Base-by-base conservation (phyloP, 1,140 invertebrate species). In the Diprion similis region DNA sequence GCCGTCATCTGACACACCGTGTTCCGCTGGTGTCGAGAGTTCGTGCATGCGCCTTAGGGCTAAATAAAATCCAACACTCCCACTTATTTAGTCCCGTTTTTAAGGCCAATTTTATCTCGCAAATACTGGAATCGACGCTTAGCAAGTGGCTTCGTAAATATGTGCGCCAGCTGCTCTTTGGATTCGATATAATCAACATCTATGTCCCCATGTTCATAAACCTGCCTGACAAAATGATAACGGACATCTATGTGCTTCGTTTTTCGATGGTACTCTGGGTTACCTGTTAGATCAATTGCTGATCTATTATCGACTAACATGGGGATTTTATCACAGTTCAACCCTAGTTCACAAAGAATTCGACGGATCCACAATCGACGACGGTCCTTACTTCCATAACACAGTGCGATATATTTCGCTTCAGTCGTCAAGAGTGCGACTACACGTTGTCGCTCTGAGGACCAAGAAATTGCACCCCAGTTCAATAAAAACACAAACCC, bases 181-280 rank as follows among this genome's bases (percentile, higher is more conserved):
- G 75, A 74, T 18, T 45, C 19, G 37, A 83, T 68, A 71, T 81
- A 79, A 6, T 66, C 45, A 1, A 81, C 10, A 15, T 75, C 48
- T 18, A 82, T 72, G n/a, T 70, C 66, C 8, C 73, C 66, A 11
- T 73, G 71, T 59, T 71, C 70, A 17, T 76, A 69, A 37, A 73
- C 47, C 46, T 82, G 82, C 80, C 82, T 81, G 66, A 85, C 17
- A 73, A 82, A 84, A 71, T 85, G 81, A 80, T 83, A 81, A 17
- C 80, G 73, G 7, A 86, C 71, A 76, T 86, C 83, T 51, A 85
- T 85, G 72, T 84, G 84, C 69, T 85, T 86, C 18, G 78, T 80
- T 51, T 79, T 66, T 18, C 67, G 71, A 68, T 84, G 80, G 19
- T 79, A 81, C 71, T 82, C 77, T 1, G 81, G 79, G 77, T 85